Evolutionary conservation across 2,888 invertebrate species (phyloP).

Genomic region (Bugulina stolonifera): DNA sequence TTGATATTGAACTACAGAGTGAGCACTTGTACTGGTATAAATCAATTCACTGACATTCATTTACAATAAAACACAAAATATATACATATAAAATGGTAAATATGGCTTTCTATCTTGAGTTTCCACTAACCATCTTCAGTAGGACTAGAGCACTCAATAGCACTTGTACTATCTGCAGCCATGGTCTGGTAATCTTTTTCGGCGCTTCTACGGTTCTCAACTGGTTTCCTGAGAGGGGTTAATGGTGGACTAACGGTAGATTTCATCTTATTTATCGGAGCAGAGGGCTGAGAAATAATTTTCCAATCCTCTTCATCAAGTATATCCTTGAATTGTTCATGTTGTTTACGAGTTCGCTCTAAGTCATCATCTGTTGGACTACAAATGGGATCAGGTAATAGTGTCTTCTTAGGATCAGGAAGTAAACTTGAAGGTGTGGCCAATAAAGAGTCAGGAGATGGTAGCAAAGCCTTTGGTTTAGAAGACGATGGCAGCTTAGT

Average conservation of each 20-base stretch:
- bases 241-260: too few species aligned
- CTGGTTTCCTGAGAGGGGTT: neutral
- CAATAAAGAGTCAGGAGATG: neutral
- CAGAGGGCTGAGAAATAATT: neutral
- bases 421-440: neutral
- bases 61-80: too few species aligned
- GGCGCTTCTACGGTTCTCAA: neutral
- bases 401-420: neutral
- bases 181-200: neutral
- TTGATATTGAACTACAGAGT: neutral
- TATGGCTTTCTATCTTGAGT: too few species aligned
- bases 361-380: neutral
- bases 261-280: neutral
- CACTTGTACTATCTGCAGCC: constrained; percentile 18
- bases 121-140: too few species aligned
- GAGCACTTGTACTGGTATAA: too few species aligned
- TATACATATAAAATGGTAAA: too few species aligned
- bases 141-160: too few species aligned
- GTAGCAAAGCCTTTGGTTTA: neutral
- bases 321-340: neutral
- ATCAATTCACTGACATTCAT: too few species aligned
- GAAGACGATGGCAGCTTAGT: neutral
- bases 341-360: neutral
- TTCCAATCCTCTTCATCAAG: neutral
- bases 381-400: neutral